Evolutionary conservation across 1,140 invertebrate species (phyloP), one percentile per base, ranked within the genome.

Genomic region (Drosophila arawakana): DNA sequence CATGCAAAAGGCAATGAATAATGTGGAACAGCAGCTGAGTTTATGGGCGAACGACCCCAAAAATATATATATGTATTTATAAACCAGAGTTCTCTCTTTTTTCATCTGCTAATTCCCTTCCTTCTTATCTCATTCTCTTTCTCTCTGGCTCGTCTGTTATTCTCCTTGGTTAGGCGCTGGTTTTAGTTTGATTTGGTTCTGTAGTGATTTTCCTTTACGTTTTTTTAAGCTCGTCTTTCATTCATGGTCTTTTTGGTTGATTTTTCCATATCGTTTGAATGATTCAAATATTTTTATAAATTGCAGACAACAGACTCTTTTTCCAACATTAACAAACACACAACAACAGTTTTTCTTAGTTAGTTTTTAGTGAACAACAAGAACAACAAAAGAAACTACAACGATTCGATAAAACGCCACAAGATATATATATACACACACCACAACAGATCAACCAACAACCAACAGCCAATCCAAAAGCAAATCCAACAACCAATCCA

Each of bases 1-100:
- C 76, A 89, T 88, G 84, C 82, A 65, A 58, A 58, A 58, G 5
- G 79, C 71, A 49, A 72, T 84, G 81, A 78, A 66, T 75, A 75
- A 74, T 47, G 73, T 39, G 21, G 57, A 9, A 15, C 18, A 59
- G 61, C 76, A 76, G 55, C 69, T 66, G 58, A 39, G 49, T n/a
- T 41, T 50, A 30, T 30, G 47, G 34, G 57, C 57, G 57, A 68
- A 55, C 41, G 58, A 69, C 58, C 72, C 15, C 11, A 35, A 43
- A 50, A 25, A 44, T 15, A 34, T 34, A 34, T 34, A 58, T 15
- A 59, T 47, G 37, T 49, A 30, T 55, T 66, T 47, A 46, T 60
- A 41, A 30, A 21, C 37, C 43, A 55, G 21, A 8, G 15, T 21
- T 59, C 35, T 58, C 41, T 57, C 50, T 25, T 7, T 34, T 10